These are phyloP conservation scores for Mormyrops attenuatus DNA, from an alignment of 2,797 vertebrate genomes.

Conservation along the genomic window DNA sequence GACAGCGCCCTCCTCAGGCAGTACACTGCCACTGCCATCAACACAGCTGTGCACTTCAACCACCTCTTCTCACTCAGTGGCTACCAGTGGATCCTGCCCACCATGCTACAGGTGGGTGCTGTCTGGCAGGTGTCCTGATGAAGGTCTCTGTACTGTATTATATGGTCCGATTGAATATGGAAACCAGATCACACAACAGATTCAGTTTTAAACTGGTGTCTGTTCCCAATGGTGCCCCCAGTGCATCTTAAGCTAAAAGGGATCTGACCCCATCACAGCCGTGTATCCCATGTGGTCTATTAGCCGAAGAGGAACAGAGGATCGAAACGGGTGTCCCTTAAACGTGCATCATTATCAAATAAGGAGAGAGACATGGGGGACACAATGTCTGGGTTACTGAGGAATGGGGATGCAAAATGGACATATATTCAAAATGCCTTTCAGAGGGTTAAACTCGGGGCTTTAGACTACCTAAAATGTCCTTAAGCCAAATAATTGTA, in stretches of 20 bases:
- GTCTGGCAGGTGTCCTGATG: background rate
- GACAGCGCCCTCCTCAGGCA: slow-evolving; percentile 93
- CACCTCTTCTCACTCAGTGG: slow-evolving; percentile 97
- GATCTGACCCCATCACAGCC: background rate
- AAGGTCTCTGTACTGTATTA: background rate
- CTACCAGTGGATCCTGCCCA: slow-evolving; percentile 98
- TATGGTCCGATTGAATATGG: background rate
- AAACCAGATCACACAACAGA: background rate
- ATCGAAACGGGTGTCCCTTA: background rate
- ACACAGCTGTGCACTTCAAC: slow-evolving; percentile 96
- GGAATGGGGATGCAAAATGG: background rate
- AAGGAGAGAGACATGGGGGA: background rate
- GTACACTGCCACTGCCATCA: slow-evolving; percentile 94
- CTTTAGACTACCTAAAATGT: background rate
- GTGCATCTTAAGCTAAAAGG: background rate
- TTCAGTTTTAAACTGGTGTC: background rate
- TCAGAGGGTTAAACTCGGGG: background rate
- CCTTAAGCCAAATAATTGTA: background rate
- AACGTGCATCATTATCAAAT: background rate
- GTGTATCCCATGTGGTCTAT: background rate
- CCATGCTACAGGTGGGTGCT: slow-evolving; percentile 83
- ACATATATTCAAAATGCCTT: background rate
- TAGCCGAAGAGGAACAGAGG: background rate
- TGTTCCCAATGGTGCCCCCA: background rate
- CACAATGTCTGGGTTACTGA: background rate